Base-by-base conservation (phyloP, 2,888 invertebrate genomes). In the Cartodere bifasciata region DNA sequence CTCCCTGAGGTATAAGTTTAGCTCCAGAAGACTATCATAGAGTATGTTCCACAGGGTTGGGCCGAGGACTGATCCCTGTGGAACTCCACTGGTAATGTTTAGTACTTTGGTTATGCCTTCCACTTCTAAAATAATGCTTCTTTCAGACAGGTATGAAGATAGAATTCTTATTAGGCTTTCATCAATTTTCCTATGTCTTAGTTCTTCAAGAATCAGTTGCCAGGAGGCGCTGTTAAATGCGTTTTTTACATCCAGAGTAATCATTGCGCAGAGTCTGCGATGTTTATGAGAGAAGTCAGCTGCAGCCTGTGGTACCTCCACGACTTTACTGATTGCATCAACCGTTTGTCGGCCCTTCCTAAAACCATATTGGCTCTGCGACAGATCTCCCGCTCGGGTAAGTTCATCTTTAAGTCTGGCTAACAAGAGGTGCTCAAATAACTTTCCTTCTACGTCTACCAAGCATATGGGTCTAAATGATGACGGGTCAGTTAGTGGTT, bases 151-250 rank as follows among this genome's bases (percentile, higher is more conserved):
- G 17, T 31, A 32, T n/a, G 29, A 20, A 15, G 28, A 29, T 6
- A 44, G 28, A 4, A 40, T 17, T 3, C 16, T 24, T 1, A 26
- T 12, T 2, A 42, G 10, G 25, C 37, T 23, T 10, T 11, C 17
- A 2, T 21, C 21, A 3, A 42, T 20, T 13, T 28, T 27, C 26
- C 31, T 20, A 11, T 11, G 25, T 13, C 12, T 16, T 21, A 34
- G 13, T 12, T 25, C 34, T n/a, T 36, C 29, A 3, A 40, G 4
- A 2, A 43, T 41, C 2, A 12, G 13, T 5, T 23, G 16, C 40
- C 38, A 41, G 3, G 31, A 23, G 14, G 37, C 39, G 7, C 34
- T 33, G 20, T 43, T 41, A 16, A 43, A 43, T 3, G 43, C 43
- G 20, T 41, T 43, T 13, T 31, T 13, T 2, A 44, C 34, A 16